Base-by-base conservation (phyloP, 2,888 invertebrate genomes). In the Sicus ferrugineus region DNA sequence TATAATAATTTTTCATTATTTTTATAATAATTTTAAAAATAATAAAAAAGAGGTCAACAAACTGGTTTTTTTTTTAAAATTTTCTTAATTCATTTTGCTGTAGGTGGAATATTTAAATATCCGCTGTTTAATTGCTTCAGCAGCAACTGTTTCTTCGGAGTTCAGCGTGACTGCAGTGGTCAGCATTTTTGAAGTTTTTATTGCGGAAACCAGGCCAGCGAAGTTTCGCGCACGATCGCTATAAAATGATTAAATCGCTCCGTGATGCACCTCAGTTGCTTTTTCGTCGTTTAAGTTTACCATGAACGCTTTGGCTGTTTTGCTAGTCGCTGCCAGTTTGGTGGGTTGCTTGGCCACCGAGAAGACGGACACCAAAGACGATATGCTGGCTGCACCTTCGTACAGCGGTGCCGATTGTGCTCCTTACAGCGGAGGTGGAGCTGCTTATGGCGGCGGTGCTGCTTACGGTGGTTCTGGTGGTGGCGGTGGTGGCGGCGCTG, bases 401-500 rank as follows among this genome's bases (percentile, higher is more conserved):
- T 23, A 46, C 11, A 30, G 42, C 26, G 31, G 61, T 61, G 31
- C 34, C 11, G 16, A 21, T 9, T 54, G 30, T 28, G 4, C 11
- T 30, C n/a, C 56, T 11, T 58, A 58, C 19, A 34, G 59, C 19
- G 21, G 31, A 3, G 30, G 26, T 16, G 14, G 54, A 23, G 54
- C 28, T 16, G 2, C 54, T 14, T 23, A 26, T 28, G 50, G 50
- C 9, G 21, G 50, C 3, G 50, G 50, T 6, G 50, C 50, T 23
- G 50, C 50, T 19, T 52, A 52, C 23, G 54, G 54, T 23, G 54
- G 54, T 1, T 3, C 26, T 23, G 14, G 52, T 52, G 52, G 19
- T 19, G 76, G 77, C 46, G 80, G 80, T 34, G 75, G 75, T 21
- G 30, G 52, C 28, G 30, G 63, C 6, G 52, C 19, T 21, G 52